Base-by-base conservation (phyloP, 2,888 invertebrate genomes). In the Dolichopus griseipennis region DNA sequence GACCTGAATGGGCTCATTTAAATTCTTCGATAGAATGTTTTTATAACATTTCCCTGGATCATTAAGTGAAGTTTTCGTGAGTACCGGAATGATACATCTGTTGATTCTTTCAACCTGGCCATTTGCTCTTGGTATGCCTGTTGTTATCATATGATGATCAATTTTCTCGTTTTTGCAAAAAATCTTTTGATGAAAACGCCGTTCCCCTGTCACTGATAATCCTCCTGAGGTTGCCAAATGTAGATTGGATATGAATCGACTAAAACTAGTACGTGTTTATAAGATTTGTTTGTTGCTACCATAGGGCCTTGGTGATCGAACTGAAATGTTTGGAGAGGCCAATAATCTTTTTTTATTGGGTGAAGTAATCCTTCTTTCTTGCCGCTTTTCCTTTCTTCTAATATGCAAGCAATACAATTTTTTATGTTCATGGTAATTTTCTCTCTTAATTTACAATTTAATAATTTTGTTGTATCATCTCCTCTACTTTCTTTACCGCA, bases 241-340 rank as follows among this genome's bases (percentile, higher is more conserved):
- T 64, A 64, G 10, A 63, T 67, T 2, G 67, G 20, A 41, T 64
- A 64, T 5, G 33, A 63, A 41, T 69, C 66, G 10, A 69, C 37
- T 6, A 70, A 21, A 1, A 69, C 70, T n/a, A 71, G 63, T 18
- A 69, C 41, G 34, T 70, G 37, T 33, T 68, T 69, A 34, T 71
- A n/a, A n/a, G n/a, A n/a, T 21, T 69, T 70, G 10, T 68, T 7
- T 61, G 70, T 66, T 6, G 22, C n/a, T 52, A 43, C 66, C 69
- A 70, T 72, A 8, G 70, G 71, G 21, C 68, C 68, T 12, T 69
- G 68, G 18, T 69, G 72, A 52, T 69, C 65, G 2, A 65, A 37
- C 20, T 68, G 65, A 33, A 64, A 68, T 5, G 68, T 68, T 21
- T 65, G 21, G 22, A 68, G 22, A 33, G 68, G 66, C 52, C 7